Evolutionary conservation across 1,140 invertebrate genomes (phyloP).

Genomic region (Capitella teleta): DNA sequence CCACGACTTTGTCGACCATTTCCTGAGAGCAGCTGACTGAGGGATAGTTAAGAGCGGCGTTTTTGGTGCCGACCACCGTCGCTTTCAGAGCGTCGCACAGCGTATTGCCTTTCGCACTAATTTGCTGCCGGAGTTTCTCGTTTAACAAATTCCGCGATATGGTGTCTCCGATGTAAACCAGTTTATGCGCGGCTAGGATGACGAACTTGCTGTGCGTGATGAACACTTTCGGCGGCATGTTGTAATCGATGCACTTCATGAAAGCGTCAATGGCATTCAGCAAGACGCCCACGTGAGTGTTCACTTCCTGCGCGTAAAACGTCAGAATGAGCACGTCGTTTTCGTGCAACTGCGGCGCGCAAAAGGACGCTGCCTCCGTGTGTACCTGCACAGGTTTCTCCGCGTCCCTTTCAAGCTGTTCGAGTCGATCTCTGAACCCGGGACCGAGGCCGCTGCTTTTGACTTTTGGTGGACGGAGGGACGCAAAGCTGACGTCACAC

Average conservation of each 20-base stretch:
- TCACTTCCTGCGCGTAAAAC: slow-evolving; percentile 74
- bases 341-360: background rate
- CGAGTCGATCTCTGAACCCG: background rate
- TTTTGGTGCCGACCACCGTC: slow-evolving; percentile 76
- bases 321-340: slow-evolving; percentile 54
- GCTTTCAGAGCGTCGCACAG: slow-evolving; percentile 71
- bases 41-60: slow-evolving; percentile 78
- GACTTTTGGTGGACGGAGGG: too few relatives aligned
- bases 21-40: slow-evolving; percentile 78
- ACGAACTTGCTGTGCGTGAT: slow-evolving; percentile 88
- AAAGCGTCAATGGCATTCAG: slow-evolving; percentile 84
- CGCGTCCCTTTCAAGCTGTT: background rate
- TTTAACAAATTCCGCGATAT: slow-evolving; percentile 64
- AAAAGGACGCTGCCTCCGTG: background rate
- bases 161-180: slow-evolving; percentile 86
- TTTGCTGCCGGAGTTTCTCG: slow-evolving; percentile 55
- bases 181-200: slow-evolving; percentile 77
- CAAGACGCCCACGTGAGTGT: slow-evolving; percentile 68
- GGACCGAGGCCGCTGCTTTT: background rate
- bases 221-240: slow-evolving; percentile 84
- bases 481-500: too few relatives aligned
- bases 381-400: slow-evolving; percentile 3
- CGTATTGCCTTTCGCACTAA: slow-evolving; percentile 66
- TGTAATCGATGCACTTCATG: slow-evolving; percentile 76
- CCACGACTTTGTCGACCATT: slow-evolving; percentile 81